Conservation (phyloP, 2,888 invertebrate species). For the Conistra vaccinii region DNA sequence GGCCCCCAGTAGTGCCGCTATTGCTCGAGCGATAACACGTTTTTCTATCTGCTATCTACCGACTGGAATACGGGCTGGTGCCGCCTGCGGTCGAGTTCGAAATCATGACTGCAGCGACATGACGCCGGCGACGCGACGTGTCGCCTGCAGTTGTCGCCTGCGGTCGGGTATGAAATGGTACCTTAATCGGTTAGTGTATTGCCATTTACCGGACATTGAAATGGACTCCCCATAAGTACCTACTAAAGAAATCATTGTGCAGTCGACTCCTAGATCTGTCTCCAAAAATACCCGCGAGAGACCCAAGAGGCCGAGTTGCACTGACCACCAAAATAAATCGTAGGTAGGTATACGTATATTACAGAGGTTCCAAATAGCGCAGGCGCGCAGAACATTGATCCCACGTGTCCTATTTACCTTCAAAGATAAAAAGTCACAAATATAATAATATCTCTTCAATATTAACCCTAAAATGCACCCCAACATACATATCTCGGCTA, state of each 20-base stretch:
- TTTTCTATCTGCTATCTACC: too few species aligned
- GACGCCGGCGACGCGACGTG: too few species aligned
- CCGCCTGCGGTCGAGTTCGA: too few species aligned
- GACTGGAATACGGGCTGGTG: too few species aligned
- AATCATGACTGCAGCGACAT: too few species aligned
- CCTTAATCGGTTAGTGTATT: not conserved
- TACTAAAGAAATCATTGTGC: not conserved
- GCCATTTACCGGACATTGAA: not conserved
- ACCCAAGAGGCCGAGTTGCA: too few species aligned
- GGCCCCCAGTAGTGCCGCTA: too few species aligned
- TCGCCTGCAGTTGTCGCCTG: too few species aligned
- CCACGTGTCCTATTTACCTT: slow-evolving; percentile 44
- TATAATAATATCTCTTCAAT: slow-evolving; percentile 34
- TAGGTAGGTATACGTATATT: too few species aligned
- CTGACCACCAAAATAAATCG: not conserved
- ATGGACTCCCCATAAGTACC: not conserved
- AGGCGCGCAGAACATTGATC: slow-evolving; percentile 42
- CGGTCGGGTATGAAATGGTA: too few species aligned
- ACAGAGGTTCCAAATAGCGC: slow-evolving; percentile 17
- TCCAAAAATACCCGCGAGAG: not conserved
- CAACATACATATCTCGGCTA: slow-evolving; percentile 48
- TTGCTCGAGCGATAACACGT: too few species aligned
- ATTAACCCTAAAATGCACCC: slow-evolving; percentile 60
- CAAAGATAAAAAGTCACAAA: slow-evolving; percentile 43
- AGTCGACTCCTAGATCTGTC: not conserved